Evolutionary conservation across 30 jellyfish, hydroid and myxozoan species (phyloP).

Genomic region (Aurelia sp.): DNA sequence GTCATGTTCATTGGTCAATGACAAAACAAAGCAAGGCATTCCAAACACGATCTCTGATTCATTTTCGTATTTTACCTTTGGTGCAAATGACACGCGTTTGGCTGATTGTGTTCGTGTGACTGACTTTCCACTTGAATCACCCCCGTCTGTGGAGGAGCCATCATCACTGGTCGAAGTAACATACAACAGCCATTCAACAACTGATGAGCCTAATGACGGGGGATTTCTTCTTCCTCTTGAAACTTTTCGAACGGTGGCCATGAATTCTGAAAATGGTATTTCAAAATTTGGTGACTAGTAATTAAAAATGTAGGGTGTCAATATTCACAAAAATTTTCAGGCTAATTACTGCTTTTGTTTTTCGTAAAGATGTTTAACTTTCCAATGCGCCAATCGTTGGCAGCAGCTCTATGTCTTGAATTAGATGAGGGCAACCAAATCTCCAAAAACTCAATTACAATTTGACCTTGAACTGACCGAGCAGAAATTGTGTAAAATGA

Average conservation of each 20-base stretch:
- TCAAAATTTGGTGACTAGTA: too few relatives aligned
- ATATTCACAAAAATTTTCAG: too few relatives aligned
- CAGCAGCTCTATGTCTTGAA: too few relatives aligned
- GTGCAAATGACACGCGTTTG: conserved; percentile 97
- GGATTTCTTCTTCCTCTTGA: conserved; percentile 99
- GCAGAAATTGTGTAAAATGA: too few relatives aligned
- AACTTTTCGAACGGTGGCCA: conserved; percentile 97
- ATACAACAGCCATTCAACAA: conserved; percentile 91
- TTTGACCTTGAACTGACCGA: too few relatives aligned
- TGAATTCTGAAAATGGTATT: conserved; percentile 58
- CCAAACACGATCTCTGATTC: conserved; percentile 96
- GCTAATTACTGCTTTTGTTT: too few relatives aligned
- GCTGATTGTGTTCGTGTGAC: conserved; percentile 58
- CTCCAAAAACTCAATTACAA: too few relatives aligned
- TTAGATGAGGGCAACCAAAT: too few relatives aligned
- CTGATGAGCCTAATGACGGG: conserved; percentile 98
- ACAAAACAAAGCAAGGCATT: conserved; percentile 79
- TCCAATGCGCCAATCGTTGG: too few relatives aligned
- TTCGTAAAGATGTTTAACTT: too few relatives aligned
- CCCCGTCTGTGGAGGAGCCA: conserved; percentile 49
- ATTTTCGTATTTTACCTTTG: conserved; percentile 93
- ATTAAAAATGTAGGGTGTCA: too few relatives aligned
- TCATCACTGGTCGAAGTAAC: conserved; percentile 83
- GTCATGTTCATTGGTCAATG: conserved; percentile 89
- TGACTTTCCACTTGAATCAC: conserved; percentile 37